A percentile compares a stretch with the other conserved stretches of the same genome.
Evolutionary conservation across 2,797 vertebrate species (phyloP).

Genomic region (Malurus leucopterus): DNA sequence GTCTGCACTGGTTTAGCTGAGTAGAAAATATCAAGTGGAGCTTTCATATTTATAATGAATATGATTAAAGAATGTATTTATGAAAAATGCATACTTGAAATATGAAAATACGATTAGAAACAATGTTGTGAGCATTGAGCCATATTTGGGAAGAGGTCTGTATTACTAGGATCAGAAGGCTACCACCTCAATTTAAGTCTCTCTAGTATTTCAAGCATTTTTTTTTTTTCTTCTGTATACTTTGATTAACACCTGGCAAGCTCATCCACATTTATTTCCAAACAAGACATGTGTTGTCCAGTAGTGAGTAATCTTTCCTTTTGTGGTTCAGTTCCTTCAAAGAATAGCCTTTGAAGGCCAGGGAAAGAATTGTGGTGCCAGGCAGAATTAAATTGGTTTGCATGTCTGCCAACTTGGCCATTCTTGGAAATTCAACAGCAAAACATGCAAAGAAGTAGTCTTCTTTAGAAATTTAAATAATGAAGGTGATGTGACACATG

Average conservation of each 20-base stretch:
- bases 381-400: conserved; percentile 28
- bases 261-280: conserved; percentile 17
- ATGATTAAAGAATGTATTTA: conserved; percentile 20
- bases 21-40: conserved; percentile 39
- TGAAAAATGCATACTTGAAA: conserved; percentile 15
- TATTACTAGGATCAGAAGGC: background rate
- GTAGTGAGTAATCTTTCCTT: conserved; percentile 5
- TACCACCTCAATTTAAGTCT: background rate
- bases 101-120: conserved; percentile 34
- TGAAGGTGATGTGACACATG: background rate
- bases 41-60: conserved; percentile 29
- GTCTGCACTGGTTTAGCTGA: conserved; percentile 24
- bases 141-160: background rate
- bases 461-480: conserved; percentile 1
- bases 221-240: background rate
- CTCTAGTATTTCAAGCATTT: background rate
- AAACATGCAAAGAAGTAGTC: background rate
- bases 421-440: background rate
- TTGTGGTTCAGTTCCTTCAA: conserved; percentile 43
- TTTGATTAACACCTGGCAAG: conserved; percentile 17
- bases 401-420: conserved; percentile 10
- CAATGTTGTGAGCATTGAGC: background rate
- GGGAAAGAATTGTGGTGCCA: background rate
- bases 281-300: background rate
- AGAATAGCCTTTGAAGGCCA: conserved; percentile 13